Percentiles rank a stretch among this genome's conserved stretches.
These are phyloP conservation scores for Xenops minutus DNA, from an alignment of 2,797 vertebrate species.

Conservation along the genomic window DNA sequence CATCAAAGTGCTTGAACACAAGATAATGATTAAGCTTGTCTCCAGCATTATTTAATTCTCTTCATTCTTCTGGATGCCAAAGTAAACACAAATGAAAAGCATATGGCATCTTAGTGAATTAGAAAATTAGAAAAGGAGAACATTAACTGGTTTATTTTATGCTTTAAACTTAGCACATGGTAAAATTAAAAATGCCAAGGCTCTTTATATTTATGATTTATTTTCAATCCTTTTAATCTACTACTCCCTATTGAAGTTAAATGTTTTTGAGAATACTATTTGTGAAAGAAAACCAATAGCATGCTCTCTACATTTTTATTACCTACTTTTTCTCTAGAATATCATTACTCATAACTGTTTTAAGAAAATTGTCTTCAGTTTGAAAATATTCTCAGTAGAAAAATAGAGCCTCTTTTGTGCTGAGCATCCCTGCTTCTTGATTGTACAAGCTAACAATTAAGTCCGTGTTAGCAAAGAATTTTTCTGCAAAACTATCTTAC, in stretches of 20 bases:
- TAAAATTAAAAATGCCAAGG: slow-evolving; percentile 1
- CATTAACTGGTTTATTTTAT: slow-evolving; percentile 31
- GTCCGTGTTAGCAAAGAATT: not conserved
- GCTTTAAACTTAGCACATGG: not conserved
- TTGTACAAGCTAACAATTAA: not conserved
- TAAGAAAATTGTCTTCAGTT: not conserved
- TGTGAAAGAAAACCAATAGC: not conserved
- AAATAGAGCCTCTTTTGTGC: not conserved
- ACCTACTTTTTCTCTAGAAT: not conserved
- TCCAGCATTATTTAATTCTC: slow-evolving; percentile 24
- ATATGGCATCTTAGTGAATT: slow-evolving; percentile 45
- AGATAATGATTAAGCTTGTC: slow-evolving; percentile 34
- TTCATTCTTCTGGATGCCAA: slow-evolving; percentile 36
- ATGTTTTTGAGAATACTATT: not conserved
- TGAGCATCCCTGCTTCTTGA: not conserved
- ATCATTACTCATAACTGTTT: not conserved
- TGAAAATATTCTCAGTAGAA: slow-evolving; percentile 10
- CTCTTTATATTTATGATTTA: slow-evolving; percentile 37
- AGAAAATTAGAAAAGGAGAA: slow-evolving; percentile 12
- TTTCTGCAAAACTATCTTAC: not conserved
- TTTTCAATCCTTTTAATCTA: not conserved
- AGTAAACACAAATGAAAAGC: slow-evolving; percentile 64
- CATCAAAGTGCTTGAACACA: slow-evolving; percentile 19
- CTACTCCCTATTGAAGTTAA: not conserved
- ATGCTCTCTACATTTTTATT: not conserved